Evolutionary conservation across 2,113 vertebrate species (phyloP).

Genomic region (Hydrolagus affinis): DNA sequence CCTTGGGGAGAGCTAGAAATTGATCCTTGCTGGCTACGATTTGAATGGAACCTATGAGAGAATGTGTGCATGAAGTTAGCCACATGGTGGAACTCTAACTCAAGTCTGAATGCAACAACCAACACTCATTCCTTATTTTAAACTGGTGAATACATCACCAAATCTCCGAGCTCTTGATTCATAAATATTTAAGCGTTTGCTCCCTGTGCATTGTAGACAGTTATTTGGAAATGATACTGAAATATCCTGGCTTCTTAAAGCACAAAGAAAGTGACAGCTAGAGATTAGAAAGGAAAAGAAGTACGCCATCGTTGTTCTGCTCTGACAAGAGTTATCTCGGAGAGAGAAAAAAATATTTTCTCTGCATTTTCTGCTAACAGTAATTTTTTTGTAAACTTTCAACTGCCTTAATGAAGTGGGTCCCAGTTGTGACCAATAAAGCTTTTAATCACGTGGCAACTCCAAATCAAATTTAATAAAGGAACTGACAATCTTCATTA

Average conservation of each 20-base stretch:
- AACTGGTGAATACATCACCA: background rate
- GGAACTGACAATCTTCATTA: background rate
- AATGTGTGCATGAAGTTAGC: background rate
- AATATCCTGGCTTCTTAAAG: background rate
- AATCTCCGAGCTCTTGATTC: background rate
- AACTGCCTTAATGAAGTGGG: background rate
- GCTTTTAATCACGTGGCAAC: background rate
- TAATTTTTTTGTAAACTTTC: background rate
- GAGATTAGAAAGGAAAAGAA: background rate
- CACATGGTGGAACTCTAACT: background rate
- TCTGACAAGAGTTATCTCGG: background rate
- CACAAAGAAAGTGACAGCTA: background rate
- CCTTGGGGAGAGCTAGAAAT: background rate
- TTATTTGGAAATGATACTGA: background rate
- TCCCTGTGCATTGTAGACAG: background rate
- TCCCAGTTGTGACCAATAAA: background rate
- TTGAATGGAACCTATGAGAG: background rate
- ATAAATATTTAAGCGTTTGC: background rate
- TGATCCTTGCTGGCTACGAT: background rate
- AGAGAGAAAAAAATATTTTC: background rate
- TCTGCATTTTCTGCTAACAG: background rate
- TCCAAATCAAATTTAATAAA: conserved; percentile 1
- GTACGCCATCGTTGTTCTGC: background rate
- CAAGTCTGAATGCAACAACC: background rate
- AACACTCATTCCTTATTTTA: background rate